Percentiles rank a stretch among this genome's conserved stretches.
Conservation (phyloP, 2,113 vertebrate genomes). For the Hippocampus zosterae region DNA sequence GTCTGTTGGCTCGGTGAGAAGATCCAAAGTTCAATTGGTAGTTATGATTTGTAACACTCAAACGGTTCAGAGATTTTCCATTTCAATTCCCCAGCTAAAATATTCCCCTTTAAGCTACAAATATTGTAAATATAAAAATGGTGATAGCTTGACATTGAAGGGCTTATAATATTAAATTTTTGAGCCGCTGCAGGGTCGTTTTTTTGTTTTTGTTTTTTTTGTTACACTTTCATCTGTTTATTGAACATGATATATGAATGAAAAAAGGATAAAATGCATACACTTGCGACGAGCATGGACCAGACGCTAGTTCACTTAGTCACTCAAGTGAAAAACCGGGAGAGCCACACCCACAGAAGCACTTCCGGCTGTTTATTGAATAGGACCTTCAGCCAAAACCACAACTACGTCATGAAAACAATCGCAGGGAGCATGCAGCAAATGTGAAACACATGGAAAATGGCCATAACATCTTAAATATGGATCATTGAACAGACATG, state of each 20-base stretch:
- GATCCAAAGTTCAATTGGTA: neutral
- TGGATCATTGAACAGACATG: neutral
- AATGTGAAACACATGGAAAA: neutral
- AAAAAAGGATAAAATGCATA: too few species aligned
- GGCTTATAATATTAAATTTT: too few species aligned
- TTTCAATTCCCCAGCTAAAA: neutral
- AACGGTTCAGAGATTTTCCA: neutral
- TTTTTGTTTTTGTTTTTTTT: too few species aligned
- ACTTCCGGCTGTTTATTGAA: neutral
- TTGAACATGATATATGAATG: too few species aligned
- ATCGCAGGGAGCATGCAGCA: neutral
- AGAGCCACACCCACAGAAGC: too few species aligned
- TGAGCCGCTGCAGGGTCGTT: too few species aligned
- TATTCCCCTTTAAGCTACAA: neutral
- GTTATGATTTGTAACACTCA: neutral
- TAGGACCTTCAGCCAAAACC: neutral
- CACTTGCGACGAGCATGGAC: too few species aligned
- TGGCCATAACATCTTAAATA: neutral
- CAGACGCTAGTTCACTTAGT: too few species aligned
- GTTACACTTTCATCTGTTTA: too few species aligned
- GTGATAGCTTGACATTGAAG: too few species aligned
- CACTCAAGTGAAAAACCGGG: too few species aligned
- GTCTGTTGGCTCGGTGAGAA: constrained; percentile 3
- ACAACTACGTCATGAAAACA: neutral
- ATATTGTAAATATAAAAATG: neutral